Percentiles rank a stretch among this genome's conserved stretches.
phyloP scores from a whole-genome alignment of 2,113 vertebrate genomes.

The Myrmophylax atrothorax region DNA sequence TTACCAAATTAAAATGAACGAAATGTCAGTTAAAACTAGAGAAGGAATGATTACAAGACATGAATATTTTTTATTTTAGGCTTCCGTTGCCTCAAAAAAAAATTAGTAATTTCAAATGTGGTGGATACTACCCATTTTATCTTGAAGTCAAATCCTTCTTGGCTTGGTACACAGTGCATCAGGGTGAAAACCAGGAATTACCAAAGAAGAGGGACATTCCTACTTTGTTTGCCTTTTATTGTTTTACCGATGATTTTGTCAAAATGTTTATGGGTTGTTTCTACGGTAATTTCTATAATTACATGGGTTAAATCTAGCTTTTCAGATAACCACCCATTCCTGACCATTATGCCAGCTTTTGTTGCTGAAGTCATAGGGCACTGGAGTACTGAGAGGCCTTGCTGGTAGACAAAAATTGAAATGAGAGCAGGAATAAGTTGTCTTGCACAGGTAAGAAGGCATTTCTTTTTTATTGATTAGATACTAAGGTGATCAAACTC shows the following conservation, averaged over 20 bases:
- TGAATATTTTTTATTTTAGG: background rate
- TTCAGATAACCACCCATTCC: background rate
- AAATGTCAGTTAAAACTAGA: background rate
- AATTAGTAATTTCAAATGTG: background rate
- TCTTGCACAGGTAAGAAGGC: background rate
- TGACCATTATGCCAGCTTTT: background rate
- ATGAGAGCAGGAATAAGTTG: background rate
- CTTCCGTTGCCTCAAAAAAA: background rate
- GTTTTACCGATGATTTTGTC: background rate
- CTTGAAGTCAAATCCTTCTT: background rate
- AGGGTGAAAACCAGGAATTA: background rate
- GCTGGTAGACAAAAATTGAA: background rate
- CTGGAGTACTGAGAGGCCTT: background rate
- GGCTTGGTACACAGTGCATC: fast-evolving
- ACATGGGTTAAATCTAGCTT: background rate
- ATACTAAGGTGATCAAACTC: background rate
- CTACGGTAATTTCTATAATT: background rate
- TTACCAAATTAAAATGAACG: background rate
- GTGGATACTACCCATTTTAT: background rate
- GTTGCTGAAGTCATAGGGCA: background rate
- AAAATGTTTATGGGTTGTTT: fast-evolving
- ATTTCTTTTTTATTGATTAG: background rate
- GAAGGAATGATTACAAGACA: background rate
- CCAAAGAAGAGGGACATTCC: background rate
- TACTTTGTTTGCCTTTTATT: background rate